Evolutionary conservation across 2,797 vertebrate species (phyloP).

Genomic region (Thaleichthys pacificus): DNA sequence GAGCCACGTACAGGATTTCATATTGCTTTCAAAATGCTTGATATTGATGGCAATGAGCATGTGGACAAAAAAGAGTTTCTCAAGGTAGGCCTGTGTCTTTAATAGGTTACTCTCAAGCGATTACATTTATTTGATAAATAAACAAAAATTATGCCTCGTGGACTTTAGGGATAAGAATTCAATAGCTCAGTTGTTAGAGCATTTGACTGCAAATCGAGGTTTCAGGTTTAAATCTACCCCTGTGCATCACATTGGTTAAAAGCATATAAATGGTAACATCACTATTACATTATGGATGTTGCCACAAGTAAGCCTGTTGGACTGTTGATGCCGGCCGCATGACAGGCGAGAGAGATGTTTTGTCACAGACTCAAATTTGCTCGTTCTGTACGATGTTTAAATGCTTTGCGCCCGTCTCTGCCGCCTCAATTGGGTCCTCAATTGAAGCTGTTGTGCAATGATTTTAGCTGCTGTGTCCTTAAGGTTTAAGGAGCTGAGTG

Average conservation of each 20-base stretch:
- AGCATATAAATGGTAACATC: conserved; percentile 33
- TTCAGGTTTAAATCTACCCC: not conserved
- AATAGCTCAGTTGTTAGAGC: too few relatives aligned
- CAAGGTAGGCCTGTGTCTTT: conserved; percentile 76
- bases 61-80: conserved; percentile 96
- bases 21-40: conserved; percentile 98
- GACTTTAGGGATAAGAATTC: not conserved
- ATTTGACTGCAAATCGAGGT: not conserved
- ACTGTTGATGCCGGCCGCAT: conserved; percentile 8
- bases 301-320: conserved; percentile 19
- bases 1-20: conserved; percentile 92
- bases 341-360: conserved; percentile 32
- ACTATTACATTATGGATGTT: conserved; percentile 55
- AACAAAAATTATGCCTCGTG: not conserved
- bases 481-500: not conserved
- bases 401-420: conserved; percentile 23
- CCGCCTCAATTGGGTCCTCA: conserved; percentile 23
- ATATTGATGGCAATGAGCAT: conserved; percentile 92
- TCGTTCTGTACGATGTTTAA: conserved; percentile 38
- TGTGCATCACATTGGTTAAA: too few relatives aligned
- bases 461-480: not conserved
- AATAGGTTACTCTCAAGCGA: not conserved
- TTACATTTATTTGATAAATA: not conserved
- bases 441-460: too few relatives aligned
- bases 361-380: conserved; percentile 13